A percentile compares a stretch with the other conserved stretches of the same genome.
These are phyloP conservation scores for Trilocha varians DNA, from an alignment of 2,888 invertebrate species.

Conservation along the genomic window DNA sequence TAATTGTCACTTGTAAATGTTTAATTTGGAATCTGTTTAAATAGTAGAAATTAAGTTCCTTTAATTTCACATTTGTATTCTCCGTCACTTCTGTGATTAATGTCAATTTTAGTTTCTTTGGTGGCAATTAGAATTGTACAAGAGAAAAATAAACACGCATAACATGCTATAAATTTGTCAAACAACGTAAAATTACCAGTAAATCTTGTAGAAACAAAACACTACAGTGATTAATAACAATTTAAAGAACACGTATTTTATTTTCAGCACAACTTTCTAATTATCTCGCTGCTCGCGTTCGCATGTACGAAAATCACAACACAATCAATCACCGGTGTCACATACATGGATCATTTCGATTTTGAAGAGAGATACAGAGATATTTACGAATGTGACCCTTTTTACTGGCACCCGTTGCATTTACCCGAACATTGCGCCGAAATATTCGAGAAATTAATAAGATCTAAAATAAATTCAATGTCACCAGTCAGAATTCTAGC, in stretches of 20 bases:
- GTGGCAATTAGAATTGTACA: too few relatives aligned
- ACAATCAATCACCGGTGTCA: slow-evolving; percentile 48
- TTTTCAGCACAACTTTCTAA: slow-evolving; percentile 1
- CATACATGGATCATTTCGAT: slow-evolving; percentile 52
- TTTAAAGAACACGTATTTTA: not conserved
- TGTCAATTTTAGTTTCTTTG: too few relatives aligned
- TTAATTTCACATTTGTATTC: too few relatives aligned
- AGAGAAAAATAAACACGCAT: not conserved
- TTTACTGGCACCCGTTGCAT: slow-evolving; percentile 57
- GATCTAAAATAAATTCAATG: slow-evolving; percentile 23
- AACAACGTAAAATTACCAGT: not conserved
- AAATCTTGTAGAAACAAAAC: not conserved
- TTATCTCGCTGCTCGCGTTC: not conserved
- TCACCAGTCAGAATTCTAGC: slow-evolving; percentile 25
- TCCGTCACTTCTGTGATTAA: too few relatives aligned
- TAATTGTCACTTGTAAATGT: too few relatives aligned
- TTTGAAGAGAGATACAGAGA: slow-evolving; percentile 46
- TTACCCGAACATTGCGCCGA: slow-evolving; percentile 44
- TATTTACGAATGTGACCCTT: slow-evolving; percentile 49
- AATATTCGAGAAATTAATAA: slow-evolving; percentile 40
- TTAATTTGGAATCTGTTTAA: too few relatives aligned
- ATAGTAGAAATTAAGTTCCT: too few relatives aligned
- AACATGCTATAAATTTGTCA: not conserved
- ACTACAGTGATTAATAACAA: slow-evolving; percentile 4
- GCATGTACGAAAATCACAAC: slow-evolving; percentile 10